A percentile compares a stretch with the other conserved stretches of the same genome.
Evolutionary conservation across 1,140 invertebrate genomes (phyloP).

Genomic region (Drosophila setifemur): DNA sequence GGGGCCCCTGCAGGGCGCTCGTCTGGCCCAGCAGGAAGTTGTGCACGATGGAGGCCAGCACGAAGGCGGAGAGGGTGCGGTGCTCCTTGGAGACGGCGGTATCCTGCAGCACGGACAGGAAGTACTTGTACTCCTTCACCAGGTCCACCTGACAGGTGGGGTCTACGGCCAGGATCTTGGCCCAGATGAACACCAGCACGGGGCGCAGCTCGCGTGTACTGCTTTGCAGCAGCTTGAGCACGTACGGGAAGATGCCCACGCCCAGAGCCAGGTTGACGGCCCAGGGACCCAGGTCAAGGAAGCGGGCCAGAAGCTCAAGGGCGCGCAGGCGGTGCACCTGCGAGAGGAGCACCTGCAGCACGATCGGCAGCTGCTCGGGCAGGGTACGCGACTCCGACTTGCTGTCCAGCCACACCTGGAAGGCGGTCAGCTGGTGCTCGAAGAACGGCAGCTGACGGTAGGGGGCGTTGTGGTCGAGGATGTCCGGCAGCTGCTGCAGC

Average conservation of each 20-base stretch:
- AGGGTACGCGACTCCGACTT: conserved; percentile 89
- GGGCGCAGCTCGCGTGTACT: conserved; percentile 95
- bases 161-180: conserved; percentile 98
- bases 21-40: conserved; percentile 93
- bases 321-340: conserved; percentile 98
- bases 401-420: conserved; percentile 96
- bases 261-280: conserved; percentile 97
- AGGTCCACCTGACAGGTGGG: conserved; percentile 97
- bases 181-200: conserved; percentile 98
- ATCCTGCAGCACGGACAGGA: conserved; percentile 94
- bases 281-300: conserved; percentile 98
- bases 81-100: conserved; percentile 90
- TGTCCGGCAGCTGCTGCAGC: conserved; percentile 92
- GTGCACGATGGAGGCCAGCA: conserved; percentile 95
- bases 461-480: conserved; percentile 86
- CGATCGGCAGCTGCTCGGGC: conserved; percentile 98
- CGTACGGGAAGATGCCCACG: conserved; percentile 99
- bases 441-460: conserved; percentile 96
- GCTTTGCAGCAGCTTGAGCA: conserved; percentile 97
- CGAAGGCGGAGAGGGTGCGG: conserved; percentile 95
- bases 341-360: conserved; percentile 97
- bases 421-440: conserved; percentile 99
- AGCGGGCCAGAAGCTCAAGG: conserved; percentile 96
- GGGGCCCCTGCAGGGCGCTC: conserved; percentile 91
- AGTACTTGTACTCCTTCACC: conserved; percentile 98